Base-by-base conservation (phyloP, 1,140 invertebrate genomes). In the Caenorhabditis briggsae region DNA sequence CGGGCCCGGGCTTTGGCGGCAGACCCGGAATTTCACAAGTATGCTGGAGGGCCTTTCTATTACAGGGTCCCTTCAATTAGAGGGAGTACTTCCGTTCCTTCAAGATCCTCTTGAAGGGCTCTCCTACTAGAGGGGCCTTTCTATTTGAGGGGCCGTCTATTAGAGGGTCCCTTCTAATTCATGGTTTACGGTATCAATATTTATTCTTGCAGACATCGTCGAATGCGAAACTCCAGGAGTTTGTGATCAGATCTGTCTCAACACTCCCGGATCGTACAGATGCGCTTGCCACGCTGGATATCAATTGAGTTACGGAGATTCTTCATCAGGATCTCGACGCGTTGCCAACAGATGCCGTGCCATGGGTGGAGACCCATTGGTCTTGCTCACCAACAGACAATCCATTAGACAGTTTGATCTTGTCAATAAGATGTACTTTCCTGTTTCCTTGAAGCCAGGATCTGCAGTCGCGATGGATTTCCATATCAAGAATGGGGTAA, bases 201-300 rank as follows among this genome's bases (percentile, higher is more conserved):
- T 33, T 33, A 33, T 33, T 46, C 20, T 84, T 90, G 41, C 92
- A 96, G 97, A 99, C 93, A 95, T 98, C 58, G 94, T 98, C 93
- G 97, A 99, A 93, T 99, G 97, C 65, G 56, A 95, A 74, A 88
- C 88, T 14, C 95, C 95, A 0, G 97, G 96, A 0, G 94, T 95
- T 2, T 99, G 97, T 92, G 98, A 97, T 0, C 91, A 92, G 64
- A 86, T 86, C 56, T 91, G 91, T 64, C 18, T 70, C 20, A 98
- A 99, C 93, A 95, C 95, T 89, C 96, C 96, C 86, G 97, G 97
- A 0, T 94, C 95, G 5, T 98, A 95, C 93, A 97, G 98, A 93
- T 99, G 98, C 92, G 95, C 95, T 90, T 99, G 98, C 92, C 93
- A 91, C 74, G 86, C 94, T 0, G 97, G 96, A 9, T 99, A 98